These are phyloP conservation scores for Corythornis madagascariensis DNA, from an alignment of 2,113 vertebrate species.

Conservation along the genomic window DNA sequence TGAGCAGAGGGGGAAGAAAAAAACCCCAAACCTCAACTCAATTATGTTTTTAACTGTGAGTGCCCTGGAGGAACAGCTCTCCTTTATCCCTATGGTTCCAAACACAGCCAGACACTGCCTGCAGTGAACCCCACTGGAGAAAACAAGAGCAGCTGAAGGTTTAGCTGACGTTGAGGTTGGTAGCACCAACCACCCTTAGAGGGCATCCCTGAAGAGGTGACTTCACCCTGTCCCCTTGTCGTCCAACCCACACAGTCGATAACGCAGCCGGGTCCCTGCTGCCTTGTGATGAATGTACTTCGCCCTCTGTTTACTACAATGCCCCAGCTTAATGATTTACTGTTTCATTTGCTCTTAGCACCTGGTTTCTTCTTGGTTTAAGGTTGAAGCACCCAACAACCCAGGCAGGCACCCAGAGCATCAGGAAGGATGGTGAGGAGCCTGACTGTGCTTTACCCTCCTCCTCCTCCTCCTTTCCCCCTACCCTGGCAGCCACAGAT, in stretches of 20 bases:
- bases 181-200: background rate
- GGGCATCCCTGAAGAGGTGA: background rate
- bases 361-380: background rate
- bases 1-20: background rate
- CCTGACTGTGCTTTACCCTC: background rate
- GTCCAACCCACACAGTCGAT: rapidly evolving
- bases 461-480: background rate
- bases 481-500: background rate
- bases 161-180: too few species aligned
- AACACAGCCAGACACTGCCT: background rate
- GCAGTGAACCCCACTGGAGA: rapidly evolving
- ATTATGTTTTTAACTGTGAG: background rate
- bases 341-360: background rate
- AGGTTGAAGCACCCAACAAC: background rate
- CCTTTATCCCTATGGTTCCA: background rate
- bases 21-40: background rate
- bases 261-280: rapidly evolving
- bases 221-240: background rate
- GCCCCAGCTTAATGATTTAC: slow-evolving; percentile 50
- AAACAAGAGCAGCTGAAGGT: background rate
- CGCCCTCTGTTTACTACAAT: background rate
- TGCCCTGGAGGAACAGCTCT: background rate
- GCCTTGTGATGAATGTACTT: background rate
- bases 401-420: rapidly evolving
- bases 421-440: background rate